phyloP scores from a whole-genome alignment of 2,797 vertebrate species.

The Aplochiton taeniatus region DNA sequence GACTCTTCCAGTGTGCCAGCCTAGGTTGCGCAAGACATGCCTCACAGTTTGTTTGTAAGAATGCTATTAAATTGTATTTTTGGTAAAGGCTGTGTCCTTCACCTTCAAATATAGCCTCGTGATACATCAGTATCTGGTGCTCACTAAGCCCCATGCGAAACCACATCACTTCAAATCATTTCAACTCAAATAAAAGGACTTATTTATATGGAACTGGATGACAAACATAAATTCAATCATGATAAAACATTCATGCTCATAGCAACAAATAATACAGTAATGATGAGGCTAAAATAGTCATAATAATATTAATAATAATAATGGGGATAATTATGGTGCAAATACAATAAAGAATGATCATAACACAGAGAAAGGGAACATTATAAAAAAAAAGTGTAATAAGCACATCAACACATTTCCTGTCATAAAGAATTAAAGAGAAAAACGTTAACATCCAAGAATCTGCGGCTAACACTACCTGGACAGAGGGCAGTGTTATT shows the following conservation, averaged over 20 bases:
- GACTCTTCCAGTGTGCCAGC: constrained; percentile 64
- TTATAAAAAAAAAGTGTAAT: constrained; percentile 51
- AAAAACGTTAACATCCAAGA: constrained; percentile 65
- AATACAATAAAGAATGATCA: constrained; percentile 32
- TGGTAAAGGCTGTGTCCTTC: constrained; percentile 68
- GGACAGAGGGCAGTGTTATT: constrained; percentile 99
- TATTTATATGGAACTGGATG: constrained; percentile 61
- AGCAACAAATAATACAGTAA: constrained; percentile 32
- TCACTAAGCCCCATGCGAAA: constrained; percentile 53
- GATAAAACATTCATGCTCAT: constrained; percentile 41
- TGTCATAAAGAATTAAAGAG: constrained; percentile 56
- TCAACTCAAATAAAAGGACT: constrained; percentile 61
- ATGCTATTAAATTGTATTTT: constrained; percentile 53
- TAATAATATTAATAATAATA: constrained; percentile 27
- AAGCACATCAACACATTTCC: constrained; percentile 37
- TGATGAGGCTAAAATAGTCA: constrained; percentile 49
- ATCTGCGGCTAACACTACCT: constrained; percentile 99
- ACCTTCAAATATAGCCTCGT: constrained; percentile 46
- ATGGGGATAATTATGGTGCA: constrained; percentile 14
- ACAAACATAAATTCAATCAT: constrained; percentile 51
- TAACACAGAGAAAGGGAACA: constrained; percentile 35
- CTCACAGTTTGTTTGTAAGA: constrained; percentile 56
- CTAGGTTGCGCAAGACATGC: constrained; percentile 55
- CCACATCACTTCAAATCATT: constrained; percentile 57
- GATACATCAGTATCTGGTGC: constrained; percentile 53